Conservation (phyloP, 2,888 invertebrate genomes). For the Ryuthela nishihirai region DNA sequence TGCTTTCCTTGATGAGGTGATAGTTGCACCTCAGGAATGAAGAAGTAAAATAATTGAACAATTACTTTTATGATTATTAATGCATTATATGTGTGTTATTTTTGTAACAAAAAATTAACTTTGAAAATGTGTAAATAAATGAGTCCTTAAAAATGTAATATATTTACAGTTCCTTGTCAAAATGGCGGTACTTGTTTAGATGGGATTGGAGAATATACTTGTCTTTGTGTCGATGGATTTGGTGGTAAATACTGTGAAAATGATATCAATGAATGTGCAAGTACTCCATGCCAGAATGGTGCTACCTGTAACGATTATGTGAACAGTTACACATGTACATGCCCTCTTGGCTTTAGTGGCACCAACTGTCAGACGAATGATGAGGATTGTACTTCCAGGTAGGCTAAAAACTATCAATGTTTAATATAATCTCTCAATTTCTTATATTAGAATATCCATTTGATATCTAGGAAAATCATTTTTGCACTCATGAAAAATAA, state of each 20-base stretch:
- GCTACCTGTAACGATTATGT: constrained; percentile 92
- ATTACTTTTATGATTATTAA: too few species aligned
- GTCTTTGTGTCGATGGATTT: constrained; percentile 86
- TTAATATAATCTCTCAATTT: neutral
- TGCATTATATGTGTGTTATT: too few species aligned
- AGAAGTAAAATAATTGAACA: too few species aligned
- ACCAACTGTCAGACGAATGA: constrained; percentile 92
- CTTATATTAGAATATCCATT: neutral
- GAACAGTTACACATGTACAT: constrained; percentile 89
- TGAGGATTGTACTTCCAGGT: constrained; percentile 77
- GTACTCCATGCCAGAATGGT: constrained; percentile 72
- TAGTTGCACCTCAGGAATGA: too few species aligned
- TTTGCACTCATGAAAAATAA: neutral
- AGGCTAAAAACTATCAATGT: neutral
- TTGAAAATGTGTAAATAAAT: too few species aligned
- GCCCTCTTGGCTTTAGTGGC: constrained; percentile 88
- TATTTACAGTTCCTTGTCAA: constrained; percentile 68
- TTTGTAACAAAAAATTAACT: too few species aligned
- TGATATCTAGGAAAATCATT: neutral
- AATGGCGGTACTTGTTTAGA: constrained; percentile 93
- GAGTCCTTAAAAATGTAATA: too few species aligned
- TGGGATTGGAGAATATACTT: constrained; percentile 83
- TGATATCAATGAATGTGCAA: constrained; percentile 85
- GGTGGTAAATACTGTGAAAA: constrained; percentile 85
- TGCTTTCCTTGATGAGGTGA: too few species aligned